phyloP scores from a whole-genome alignment of 2,113 vertebrate genomes.

The Pangasianodon gigas region DNA sequence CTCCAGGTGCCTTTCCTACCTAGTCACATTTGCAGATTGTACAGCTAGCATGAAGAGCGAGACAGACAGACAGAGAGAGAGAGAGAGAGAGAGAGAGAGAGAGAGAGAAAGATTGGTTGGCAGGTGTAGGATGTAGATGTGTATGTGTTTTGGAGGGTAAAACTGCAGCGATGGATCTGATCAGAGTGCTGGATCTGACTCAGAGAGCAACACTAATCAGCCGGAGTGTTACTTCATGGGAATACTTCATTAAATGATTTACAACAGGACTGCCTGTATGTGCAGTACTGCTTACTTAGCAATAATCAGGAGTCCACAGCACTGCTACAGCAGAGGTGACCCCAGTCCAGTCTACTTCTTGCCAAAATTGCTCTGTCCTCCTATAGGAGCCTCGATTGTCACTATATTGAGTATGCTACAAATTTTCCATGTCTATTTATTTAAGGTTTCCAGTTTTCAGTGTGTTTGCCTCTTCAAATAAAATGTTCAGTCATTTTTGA shows the following conservation, averaged over 20 bases:
- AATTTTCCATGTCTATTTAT: neutral
- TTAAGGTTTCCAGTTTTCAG: neutral
- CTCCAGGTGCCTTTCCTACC: neutral
- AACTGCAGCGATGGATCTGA: slow-evolving; percentile 20
- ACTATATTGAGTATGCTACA: neutral
- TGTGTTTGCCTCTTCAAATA: neutral
- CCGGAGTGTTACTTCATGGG: slow-evolving; percentile 18
- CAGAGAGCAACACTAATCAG: slow-evolving; percentile 20
- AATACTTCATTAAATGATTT: slow-evolving; percentile 53
- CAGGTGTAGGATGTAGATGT: neutral
- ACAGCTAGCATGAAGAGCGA: neutral
- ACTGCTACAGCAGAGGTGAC: slow-evolving; percentile 24
- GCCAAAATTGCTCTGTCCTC: neutral
- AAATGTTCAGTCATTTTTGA: neutral
- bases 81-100: slow-evolving; percentile 28
- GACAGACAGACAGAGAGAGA: slow-evolving; percentile 36
- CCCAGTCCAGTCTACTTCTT: neutral
- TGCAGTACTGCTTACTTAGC: slow-evolving; percentile 30
- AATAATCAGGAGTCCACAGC: slow-evolving; percentile 18
- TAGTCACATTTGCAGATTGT: slow-evolving; percentile 7
- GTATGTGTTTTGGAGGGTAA: slow-evolving; percentile 31
- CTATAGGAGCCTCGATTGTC: neutral
- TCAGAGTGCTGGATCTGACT: slow-evolving; percentile 21
- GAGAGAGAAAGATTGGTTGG: neutral
- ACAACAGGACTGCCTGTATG: slow-evolving; percentile 37